These are phyloP conservation scores for Drosophila watanabei DNA, from an alignment of 1,140 invertebrate species.

Conservation along the genomic window DNA sequence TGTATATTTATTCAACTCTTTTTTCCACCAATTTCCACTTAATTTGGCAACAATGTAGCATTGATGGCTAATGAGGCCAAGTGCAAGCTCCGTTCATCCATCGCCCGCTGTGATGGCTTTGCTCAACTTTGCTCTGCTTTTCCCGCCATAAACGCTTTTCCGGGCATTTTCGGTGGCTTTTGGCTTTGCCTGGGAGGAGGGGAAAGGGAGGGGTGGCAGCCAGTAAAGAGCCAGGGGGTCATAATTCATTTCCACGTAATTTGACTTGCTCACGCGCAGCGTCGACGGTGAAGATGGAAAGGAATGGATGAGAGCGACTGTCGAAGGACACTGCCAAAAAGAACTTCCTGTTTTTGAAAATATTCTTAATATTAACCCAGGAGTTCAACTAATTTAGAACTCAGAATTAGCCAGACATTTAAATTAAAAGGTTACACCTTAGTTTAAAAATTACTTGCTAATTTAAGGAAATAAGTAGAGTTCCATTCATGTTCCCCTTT, in stretches of 20 bases:
- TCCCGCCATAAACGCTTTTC: constrained; percentile 33
- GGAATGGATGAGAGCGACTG: constrained; percentile 12
- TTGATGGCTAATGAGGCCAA: constrained; percentile 32
- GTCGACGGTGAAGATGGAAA: constrained; percentile 7
- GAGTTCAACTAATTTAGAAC: no score
- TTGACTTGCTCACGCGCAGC: constrained; percentile 72
- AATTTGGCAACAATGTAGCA: constrained; percentile 3
- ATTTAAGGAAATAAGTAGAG: background rate
- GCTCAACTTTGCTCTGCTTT: constrained; percentile 25
- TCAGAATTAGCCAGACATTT: no score
- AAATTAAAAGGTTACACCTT: background rate
- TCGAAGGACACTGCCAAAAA: constrained; percentile 8
- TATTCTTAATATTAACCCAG: background rate
- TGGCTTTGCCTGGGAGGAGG: background rate
- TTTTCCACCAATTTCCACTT: background rate
- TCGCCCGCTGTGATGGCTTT: constrained; percentile 55
- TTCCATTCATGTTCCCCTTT: background rate
- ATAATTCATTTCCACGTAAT: constrained; percentile 81
- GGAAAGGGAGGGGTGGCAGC: background rate
- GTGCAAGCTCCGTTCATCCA: constrained; percentile 31
- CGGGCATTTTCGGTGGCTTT: constrained; percentile 43
- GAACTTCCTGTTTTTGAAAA: background rate
- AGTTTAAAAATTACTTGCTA: background rate
- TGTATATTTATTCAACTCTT: no score
- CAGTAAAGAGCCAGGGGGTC: constrained; percentile 10